These are phyloP conservation scores for Athene noctua DNA, from an alignment of 2,113 vertebrate species.

Conservation along the genomic window DNA sequence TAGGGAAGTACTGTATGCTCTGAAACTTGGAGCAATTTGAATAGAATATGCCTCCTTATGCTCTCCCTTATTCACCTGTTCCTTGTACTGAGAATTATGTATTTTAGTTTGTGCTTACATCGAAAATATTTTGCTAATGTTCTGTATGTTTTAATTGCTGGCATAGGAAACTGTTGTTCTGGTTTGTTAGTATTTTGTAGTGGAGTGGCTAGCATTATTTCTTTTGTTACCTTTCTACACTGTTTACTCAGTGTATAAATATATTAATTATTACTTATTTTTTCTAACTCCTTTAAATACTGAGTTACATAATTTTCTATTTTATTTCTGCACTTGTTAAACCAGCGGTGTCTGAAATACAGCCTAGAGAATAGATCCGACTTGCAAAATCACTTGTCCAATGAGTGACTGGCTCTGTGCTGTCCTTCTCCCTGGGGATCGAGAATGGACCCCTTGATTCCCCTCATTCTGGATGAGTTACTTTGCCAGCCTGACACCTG, in stretches of 20 bases:
- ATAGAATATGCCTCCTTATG: fast-evolving
- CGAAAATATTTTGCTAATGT: not conserved
- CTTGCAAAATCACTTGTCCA: not conserved
- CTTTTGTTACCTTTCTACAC: not conserved
- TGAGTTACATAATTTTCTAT: not conserved
- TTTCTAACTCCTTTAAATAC: not conserved
- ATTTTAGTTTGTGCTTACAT: not conserved
- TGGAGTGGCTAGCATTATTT: not conserved
- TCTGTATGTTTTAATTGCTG: not conserved
- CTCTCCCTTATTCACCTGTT: not conserved
- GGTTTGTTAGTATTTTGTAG: not conserved
- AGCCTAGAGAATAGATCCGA: not conserved
- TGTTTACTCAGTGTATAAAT: not conserved
- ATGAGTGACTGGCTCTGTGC: not conserved
- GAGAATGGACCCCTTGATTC: not conserved
- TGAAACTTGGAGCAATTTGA: not conserved
- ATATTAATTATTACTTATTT: not conserved
- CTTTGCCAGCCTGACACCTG: not conserved
- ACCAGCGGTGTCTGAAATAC: not conserved
- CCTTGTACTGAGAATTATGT: not conserved
- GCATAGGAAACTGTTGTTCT: not conserved
- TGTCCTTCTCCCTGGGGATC: not conserved
- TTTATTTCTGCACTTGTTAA: not conserved
- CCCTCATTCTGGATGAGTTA: not conserved
- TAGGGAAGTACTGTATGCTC: not conserved